These are phyloP conservation scores for Epinotia demarniana DNA, from an alignment of 2,888 invertebrate species.

Conservation along the genomic window DNA sequence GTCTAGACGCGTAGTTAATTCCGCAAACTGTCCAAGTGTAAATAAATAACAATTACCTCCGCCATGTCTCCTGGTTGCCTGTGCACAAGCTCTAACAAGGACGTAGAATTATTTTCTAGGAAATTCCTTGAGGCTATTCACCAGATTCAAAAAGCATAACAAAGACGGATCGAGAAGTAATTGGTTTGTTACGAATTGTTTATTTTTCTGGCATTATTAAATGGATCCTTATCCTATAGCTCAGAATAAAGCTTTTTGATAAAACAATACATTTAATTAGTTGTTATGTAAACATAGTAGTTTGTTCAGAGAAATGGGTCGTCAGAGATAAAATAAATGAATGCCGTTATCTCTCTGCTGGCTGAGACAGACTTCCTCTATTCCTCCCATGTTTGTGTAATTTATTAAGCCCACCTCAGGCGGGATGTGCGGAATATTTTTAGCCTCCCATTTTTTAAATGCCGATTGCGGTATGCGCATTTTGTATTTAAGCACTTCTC, in stretches of 20 bases:
- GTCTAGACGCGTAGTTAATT: conserved; percentile 25
- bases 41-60: conserved; percentile 38
- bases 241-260: background rate
- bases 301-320: conserved; percentile 20
- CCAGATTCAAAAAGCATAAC: background rate
- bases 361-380: conserved; percentile 33
- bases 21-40: conserved; percentile 17
- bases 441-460: conserved; percentile 32
- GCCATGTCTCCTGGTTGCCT: conserved; percentile 17
- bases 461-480: conserved; percentile 22
- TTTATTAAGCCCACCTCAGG: conserved; percentile 41
- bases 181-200: background rate
- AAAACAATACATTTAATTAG: conserved; percentile 24
- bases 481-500: background rate
- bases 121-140: background rate
- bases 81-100: conserved; percentile 6
- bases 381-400: conserved; percentile 43
- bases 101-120: conserved; percentile 18
- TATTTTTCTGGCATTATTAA: background rate
- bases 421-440: conserved; percentile 27
- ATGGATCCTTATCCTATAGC: background rate
- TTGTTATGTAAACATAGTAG: conserved; percentile 9
- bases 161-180: background rate
- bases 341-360: conserved; percentile 30
- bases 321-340: conserved; percentile 35